Evolutionary conservation across 1,140 invertebrate species (phyloP).

Genomic region (Apolygus lucorum): DNA sequence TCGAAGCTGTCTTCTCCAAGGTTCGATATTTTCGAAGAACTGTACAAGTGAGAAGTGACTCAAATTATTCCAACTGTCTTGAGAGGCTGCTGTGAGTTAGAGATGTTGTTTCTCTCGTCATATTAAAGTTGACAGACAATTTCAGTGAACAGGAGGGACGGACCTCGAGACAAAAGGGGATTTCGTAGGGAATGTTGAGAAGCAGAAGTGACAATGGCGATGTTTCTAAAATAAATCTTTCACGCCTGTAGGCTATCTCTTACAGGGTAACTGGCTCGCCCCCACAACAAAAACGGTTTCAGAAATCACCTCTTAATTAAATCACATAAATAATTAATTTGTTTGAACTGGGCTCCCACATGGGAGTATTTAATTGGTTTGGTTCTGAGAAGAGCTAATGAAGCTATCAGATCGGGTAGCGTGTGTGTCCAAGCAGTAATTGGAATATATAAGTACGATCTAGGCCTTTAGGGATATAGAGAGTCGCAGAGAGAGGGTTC

Average conservation of each 20-base stretch:
- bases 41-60: no score
- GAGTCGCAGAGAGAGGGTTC: background rate
- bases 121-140: no score
- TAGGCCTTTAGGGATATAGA: background rate
- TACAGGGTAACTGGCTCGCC: constrained; percentile 7
- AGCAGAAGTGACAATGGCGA: background rate
- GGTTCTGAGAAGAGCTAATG: constrained; percentile 18
- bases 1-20: no score
- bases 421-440: constrained; percentile 18
- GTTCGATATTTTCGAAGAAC: no score
- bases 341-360: constrained; percentile 19
- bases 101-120: no score
- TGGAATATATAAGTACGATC: constrained; percentile 22
- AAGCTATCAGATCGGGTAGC: constrained; percentile 19
- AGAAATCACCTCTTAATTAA: constrained; percentile 19
- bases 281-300: constrained; percentile 10
- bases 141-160: no score
- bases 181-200: background rate
- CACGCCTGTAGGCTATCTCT: constrained; percentile 5
- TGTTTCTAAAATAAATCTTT: constrained; percentile 12
- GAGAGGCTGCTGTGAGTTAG: no score
- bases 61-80: no score
- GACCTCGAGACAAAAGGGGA: background rate
- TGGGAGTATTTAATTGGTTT: constrained; percentile 19
- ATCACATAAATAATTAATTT: constrained; percentile 22